phyloP scores from a whole-genome alignment of 1,140 invertebrate species.

The Drosophila quadrilineata region DNA sequence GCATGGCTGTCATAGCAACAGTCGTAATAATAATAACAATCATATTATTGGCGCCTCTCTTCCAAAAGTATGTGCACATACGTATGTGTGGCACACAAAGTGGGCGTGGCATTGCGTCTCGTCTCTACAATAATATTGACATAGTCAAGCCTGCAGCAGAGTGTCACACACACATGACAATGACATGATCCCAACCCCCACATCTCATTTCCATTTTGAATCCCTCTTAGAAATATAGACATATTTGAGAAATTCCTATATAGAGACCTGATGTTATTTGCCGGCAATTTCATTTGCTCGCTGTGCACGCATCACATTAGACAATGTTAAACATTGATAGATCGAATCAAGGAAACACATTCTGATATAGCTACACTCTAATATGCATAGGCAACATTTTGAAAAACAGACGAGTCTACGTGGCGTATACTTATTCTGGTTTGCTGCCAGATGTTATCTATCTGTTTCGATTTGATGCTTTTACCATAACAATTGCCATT shows the following conservation, averaged over 20 bases:
- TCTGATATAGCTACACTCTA: too few species aligned
- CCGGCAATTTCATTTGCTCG: slow-evolving; percentile 57
- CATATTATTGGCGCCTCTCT: background rate
- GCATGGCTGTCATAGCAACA: background rate
- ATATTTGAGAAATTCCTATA: slow-evolving; percentile 40
- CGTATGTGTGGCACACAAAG: too few species aligned
- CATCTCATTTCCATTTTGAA: background rate
- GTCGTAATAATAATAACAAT: too few species aligned
- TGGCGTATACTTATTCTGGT: slow-evolving; percentile 12
- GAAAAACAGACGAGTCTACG: background rate
- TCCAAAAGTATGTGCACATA: background rate
- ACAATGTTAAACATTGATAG: background rate
- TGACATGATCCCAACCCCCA: background rate
- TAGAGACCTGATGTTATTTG: slow-evolving; percentile 20
- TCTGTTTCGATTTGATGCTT: slow-evolving; percentile 45
- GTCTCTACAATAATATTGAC: slow-evolving; percentile 1
- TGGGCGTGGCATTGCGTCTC: slow-evolving; percentile 9
- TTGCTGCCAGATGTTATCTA: slow-evolving; percentile 44
- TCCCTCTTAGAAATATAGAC: slow-evolving; percentile 28
- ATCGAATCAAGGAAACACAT: too few species aligned
- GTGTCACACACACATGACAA: slow-evolving; percentile 15
- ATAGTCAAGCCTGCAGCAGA: background rate
- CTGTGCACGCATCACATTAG: slow-evolving; percentile 52
- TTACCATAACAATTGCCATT: slow-evolving; percentile 43
- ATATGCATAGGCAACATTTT: slow-evolving; percentile 1